These are phyloP conservation scores for Datnioides undecimradiatus DNA, from an alignment of 2,113 vertebrate species.

Conservation along the genomic window DNA sequence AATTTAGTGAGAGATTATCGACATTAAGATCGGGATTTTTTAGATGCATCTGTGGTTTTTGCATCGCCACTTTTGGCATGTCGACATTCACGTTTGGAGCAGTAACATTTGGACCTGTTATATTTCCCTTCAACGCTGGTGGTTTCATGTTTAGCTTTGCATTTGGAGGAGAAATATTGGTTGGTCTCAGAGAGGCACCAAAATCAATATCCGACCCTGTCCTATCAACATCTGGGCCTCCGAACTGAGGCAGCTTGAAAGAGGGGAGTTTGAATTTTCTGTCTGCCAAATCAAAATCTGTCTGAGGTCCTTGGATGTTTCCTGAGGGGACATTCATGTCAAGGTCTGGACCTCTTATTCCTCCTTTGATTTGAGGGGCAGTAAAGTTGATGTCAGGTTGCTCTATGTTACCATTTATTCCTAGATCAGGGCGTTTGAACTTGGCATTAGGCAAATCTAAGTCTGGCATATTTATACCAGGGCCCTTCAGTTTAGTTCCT, in stretches of 20 bases:
- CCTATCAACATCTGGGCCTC: conserved; percentile 16
- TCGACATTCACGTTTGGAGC: conserved; percentile 40
- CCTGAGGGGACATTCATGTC: conserved; percentile 48
- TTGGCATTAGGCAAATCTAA: conserved; percentile 54
- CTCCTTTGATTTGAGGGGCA: conserved; percentile 52
- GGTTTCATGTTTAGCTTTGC: conserved; percentile 52
- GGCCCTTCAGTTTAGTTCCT: conserved; percentile 43
- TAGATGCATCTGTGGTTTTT: conserved; percentile 36
- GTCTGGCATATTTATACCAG: conserved; percentile 36
- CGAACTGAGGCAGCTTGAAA: conserved; percentile 56
- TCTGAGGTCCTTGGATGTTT: conserved; percentile 43
- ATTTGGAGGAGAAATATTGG: conserved; percentile 52
- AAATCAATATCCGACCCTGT: conserved; percentile 59
- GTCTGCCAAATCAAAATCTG: conserved; percentile 40
- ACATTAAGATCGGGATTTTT: conserved; percentile 56
- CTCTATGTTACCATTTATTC: conserved; percentile 36
- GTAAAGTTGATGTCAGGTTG: conserved; percentile 43
- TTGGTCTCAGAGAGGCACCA: conserved; percentile 30
- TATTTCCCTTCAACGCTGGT: conserved; percentile 34
- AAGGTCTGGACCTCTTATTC: conserved; percentile 39
- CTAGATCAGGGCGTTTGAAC: conserved; percentile 50
- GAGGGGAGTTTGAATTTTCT: conserved; percentile 45
- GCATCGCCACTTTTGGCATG: conserved; percentile 34
- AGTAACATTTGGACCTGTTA: conserved; percentile 36
- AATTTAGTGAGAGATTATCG: conserved; percentile 47